Base-by-base conservation (phyloP, 2,113 vertebrate species). In the Fregetta grallaria region DNA sequence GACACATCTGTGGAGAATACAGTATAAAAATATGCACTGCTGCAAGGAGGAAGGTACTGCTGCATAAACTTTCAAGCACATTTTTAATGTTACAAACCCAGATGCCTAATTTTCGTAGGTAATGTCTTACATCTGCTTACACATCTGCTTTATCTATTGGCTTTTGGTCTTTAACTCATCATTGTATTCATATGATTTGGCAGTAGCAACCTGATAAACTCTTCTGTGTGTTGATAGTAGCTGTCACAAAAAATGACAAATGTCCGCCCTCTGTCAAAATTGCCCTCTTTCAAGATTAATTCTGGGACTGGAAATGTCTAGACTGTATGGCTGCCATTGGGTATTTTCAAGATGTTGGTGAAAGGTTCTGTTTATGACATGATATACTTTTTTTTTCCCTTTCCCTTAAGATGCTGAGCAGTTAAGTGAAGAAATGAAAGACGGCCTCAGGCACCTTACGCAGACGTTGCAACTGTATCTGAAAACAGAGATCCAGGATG, bases 351-450 rank as follows among this genome's bases (percentile, higher is more conserved):
- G 96, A 87, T 75, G 27, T 80, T 94, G 74, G 23, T 23, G 58
- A 84, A 96, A 91, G 53, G 13, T 95, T 94, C 62, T 86, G 58
- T 72, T 84, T 88, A 82, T 36, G 47, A 91, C 78, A 80, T 92
- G 32, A 59, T 83, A 19, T 90, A 45, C 73, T 96, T 95, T 92
- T 94, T 97, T 87, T 92, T 40, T 62, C 45, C 30, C 10, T 78
- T 83, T 15, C 61, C 34, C 40, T 61, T 76, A 97, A 99, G 99
- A 99, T 96, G 94, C 97, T 91, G 97, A 95, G 91, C 98, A 95
- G 34, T 97, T 99, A 96, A 98, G 98, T 88, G 99, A 99, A 98
- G 98, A 99, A 95, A 99, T 99, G 98, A 99, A 97, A 96, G 98
- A 98, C 18, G 99, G 99, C 93, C 98, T 99, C 79, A 96, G 97